Base-by-base conservation (phyloP, 1,140 invertebrate species). In the Periplaneta americana region DNA sequence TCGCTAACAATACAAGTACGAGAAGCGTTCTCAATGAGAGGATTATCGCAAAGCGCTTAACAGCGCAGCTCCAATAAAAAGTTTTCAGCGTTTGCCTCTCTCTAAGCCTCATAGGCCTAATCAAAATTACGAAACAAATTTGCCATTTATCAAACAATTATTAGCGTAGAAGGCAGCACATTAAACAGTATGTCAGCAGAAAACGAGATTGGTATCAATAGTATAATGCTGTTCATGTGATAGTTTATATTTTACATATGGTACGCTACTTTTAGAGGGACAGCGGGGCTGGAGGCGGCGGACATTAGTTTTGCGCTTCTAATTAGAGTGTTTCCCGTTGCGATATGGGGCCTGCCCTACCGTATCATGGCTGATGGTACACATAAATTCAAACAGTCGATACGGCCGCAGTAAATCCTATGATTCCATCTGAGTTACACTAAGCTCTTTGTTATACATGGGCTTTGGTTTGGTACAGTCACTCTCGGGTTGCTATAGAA, bases 381-480 rank as follows among this genome's bases (percentile, higher is more conserved):
- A 66, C 39, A 48, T 48, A 48, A 48, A 48, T 48, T 48, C 39
- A 48, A 15, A 48, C 22, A 66, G 48, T 66, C 48, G 48, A 66
- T 66, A 66, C n/a, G 6, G 18, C 75, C 75, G 18, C 75, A 77
- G 75, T 77, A 77, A 77, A 77, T 77, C 75, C 75, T 34, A 22
- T 77, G 75, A 77, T 77, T 77, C 75, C 75, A 77, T 77, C 35
- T 34, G 75, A 77, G 33, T 77, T 77, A 77, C 75, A 0, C 75
- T 77, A 77, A 77, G 75, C 75, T 18, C 75, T 77, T 66, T 77
- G 75, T 77, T 77, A 77, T 33, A 33, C 31, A 77, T 77, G 22
- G 75, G 75, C 15, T 76, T 15, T 33, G 75, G 33, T 77, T 22
- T 18, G 75, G 35, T 36, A 36, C 75, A 77, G 22, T 33, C 48